Percentiles rank a stretch among this genome's conserved stretches.
Conservation (phyloP, 2,888 invertebrate species). For the Rhodophaea formosa region DNA sequence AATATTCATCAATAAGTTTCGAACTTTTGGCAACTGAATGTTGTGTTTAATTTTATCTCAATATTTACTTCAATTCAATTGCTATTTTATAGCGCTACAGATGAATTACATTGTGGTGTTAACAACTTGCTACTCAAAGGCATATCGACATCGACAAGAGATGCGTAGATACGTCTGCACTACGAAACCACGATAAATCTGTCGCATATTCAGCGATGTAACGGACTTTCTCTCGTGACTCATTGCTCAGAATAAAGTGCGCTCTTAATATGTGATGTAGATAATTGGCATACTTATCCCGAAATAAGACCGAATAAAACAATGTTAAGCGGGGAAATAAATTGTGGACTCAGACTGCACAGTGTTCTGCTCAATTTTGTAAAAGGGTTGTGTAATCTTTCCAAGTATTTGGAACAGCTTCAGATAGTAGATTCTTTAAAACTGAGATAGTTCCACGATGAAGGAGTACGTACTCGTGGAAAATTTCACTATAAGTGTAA, state of each 20-base stretch:
- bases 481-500: not conserved
- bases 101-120: too few relatives aligned
- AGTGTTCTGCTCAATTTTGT: slow-evolving; percentile 7
- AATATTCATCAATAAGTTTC: too few relatives aligned
- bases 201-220: slow-evolving; percentile 80
- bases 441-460: not conserved
- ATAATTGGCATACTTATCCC: slow-evolving; percentile 76
- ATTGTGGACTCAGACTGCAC: slow-evolving; percentile 20
- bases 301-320: slow-evolving; percentile 61
- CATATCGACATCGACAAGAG: slow-evolving; percentile 15
- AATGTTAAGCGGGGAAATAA: slow-evolving; percentile 36
- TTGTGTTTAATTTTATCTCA: too few relatives aligned
- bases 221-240: slow-evolving; percentile 77
- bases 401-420: slow-evolving; percentile 16
- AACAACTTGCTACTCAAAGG: too few relatives aligned
- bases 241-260: slow-evolving; percentile 76
- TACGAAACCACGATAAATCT: slow-evolving; percentile 75
- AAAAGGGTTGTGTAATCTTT: slow-evolving; percentile 17
- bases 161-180: slow-evolving; percentile 38
- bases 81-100: too few relatives aligned
- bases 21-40: too few relatives aligned
- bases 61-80: too few relatives aligned
- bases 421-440: not conserved
- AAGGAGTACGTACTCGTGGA: too few relatives aligned
- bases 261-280: slow-evolving; percentile 74